phyloP scores from a whole-genome alignment of 1,140 invertebrate genomes.

The Riptortus pedestris region DNA sequence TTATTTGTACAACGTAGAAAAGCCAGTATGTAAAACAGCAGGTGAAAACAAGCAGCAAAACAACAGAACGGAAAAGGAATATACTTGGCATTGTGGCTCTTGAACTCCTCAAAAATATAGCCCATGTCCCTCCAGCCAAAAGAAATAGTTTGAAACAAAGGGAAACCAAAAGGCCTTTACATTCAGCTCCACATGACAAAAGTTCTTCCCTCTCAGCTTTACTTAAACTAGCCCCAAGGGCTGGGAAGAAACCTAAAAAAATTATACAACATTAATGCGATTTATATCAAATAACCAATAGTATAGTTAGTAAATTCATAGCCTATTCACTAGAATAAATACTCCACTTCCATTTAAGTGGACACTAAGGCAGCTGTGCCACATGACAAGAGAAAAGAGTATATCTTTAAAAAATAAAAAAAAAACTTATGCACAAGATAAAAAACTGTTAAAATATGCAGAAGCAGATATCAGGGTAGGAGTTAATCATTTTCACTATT shows the following conservation, averaged over 20 bases:
- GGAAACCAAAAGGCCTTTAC: conserved; percentile 79
- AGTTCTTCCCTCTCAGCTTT: conserved; percentile 39
- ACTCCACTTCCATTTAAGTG: too few species aligned
- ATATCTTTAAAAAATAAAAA: too few species aligned
- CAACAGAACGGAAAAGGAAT: conserved; percentile 78
- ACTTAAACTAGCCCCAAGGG: conserved; percentile 30
- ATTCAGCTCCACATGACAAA: conserved; percentile 69
- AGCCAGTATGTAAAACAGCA: conserved; percentile 95
- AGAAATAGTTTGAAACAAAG: conserved; percentile 85
- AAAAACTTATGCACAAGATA: too few species aligned
- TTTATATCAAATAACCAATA: conserved; percentile 2
- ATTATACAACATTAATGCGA: conserved; percentile 2
- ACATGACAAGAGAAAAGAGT: too few species aligned
- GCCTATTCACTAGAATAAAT: too few species aligned
- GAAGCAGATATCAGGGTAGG: too few species aligned
- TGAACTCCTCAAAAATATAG: conserved; percentile 61
- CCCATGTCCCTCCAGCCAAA: conserved; percentile 87
- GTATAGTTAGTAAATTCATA: too few species aligned
- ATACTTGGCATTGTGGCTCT: conserved; percentile 85
- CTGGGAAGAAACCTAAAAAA: conserved; percentile 32
- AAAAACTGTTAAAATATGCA: too few species aligned
- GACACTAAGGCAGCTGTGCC: too few species aligned
- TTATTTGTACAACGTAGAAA: conserved; percentile 82
- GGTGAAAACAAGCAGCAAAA: conserved; percentile 79
- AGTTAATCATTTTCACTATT: too few species aligned